Evolutionary conservation across 2,888 invertebrate species (phyloP).

Genomic region (Mythimna ferrago): DNA sequence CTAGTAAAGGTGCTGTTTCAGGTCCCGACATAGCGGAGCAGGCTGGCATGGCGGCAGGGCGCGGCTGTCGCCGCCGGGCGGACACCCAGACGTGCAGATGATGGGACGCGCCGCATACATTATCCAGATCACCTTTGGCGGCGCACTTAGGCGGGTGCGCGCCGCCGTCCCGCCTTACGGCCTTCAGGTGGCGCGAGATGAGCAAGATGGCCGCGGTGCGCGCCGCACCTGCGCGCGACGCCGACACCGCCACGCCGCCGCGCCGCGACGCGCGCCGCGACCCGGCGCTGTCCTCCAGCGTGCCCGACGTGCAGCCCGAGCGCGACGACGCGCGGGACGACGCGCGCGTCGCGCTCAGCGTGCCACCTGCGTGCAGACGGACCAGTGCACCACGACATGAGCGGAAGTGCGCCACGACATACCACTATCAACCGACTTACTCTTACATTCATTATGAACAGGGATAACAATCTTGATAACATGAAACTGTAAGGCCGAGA

Average conservation of each 20-base stretch:
- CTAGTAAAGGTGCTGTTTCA: neutral
- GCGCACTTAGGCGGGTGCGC: conserved; percentile 90
- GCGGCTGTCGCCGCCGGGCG: conserved; percentile 71
- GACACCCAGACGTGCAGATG: conserved; percentile 86
- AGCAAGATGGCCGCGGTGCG: conserved; percentile 98
- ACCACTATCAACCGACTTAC: conserved; percentile 4
- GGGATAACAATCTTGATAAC: neutral
- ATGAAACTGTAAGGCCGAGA: neutral
- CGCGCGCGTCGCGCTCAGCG: conserved; percentile 81
- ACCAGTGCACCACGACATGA: conserved; percentile 27
- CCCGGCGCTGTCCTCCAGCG: conserved; percentile 79
- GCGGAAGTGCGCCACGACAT: conserved; percentile 12
- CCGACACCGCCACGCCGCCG: conserved; percentile 93
- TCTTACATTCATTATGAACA: neutral
- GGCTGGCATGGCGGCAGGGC: conserved; percentile 66
- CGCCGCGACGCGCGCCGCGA: conserved; percentile 95
- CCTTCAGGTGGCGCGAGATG: conserved; percentile 96
- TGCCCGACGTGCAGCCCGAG: conserved; percentile 88
- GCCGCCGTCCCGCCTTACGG: conserved; percentile 90
- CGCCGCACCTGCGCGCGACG: conserved; percentile 98
- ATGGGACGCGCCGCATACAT: conserved; percentile 89
- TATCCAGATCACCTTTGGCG: conserved; percentile 91
- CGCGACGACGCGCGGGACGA: conserved; percentile 87
- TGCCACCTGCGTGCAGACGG: conserved; percentile 85
- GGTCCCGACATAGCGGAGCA: conserved; percentile 37